A percentile compares a stretch with the other conserved stretches of the same genome.
These are phyloP conservation scores for Cebidichthys violaceus DNA, from an alignment of 2,113 vertebrate species.

Conservation along the genomic window DNA sequence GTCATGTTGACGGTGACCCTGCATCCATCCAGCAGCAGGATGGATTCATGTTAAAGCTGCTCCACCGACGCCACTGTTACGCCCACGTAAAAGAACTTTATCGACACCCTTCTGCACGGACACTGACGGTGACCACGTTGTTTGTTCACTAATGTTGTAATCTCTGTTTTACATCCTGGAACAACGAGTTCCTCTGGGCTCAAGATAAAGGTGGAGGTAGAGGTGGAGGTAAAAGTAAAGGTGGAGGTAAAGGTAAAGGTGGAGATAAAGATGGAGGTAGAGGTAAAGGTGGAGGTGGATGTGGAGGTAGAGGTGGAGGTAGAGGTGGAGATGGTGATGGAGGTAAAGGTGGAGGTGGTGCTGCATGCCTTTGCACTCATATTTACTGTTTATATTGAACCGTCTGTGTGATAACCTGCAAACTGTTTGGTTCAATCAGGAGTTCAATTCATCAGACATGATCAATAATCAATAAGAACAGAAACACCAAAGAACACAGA, in stretches of 20 bases:
- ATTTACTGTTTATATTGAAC: slow-evolving; percentile 46
- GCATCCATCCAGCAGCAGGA: background rate
- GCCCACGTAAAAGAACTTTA: background rate
- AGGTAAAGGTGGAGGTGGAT: too few species aligned
- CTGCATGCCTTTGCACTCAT: slow-evolving; percentile 62
- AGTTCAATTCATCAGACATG: background rate
- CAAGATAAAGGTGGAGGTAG: background rate
- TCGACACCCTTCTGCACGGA: background rate
- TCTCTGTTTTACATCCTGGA: background rate
- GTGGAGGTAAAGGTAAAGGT: background rate
- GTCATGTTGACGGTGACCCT: background rate
- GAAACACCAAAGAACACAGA: background rate
- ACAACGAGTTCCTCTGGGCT: background rate
- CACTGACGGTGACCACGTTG: background rate
- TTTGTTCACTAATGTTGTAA: background rate
- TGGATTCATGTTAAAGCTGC: background rate
- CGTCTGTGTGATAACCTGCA: slow-evolving; percentile 20
- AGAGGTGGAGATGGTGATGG: background rate
- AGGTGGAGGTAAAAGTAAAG: background rate
- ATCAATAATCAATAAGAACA: background rate
- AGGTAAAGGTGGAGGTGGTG: background rate
- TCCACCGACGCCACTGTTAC: background rate
- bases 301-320: background rate
- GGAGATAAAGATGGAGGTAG: background rate
- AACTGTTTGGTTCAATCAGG: background rate